Percentiles rank a stretch among this genome's conserved stretches.
These are phyloP conservation scores for Pagrus major DNA, from an alignment of 2,113 vertebrate species.

Conservation along the genomic window DNA sequence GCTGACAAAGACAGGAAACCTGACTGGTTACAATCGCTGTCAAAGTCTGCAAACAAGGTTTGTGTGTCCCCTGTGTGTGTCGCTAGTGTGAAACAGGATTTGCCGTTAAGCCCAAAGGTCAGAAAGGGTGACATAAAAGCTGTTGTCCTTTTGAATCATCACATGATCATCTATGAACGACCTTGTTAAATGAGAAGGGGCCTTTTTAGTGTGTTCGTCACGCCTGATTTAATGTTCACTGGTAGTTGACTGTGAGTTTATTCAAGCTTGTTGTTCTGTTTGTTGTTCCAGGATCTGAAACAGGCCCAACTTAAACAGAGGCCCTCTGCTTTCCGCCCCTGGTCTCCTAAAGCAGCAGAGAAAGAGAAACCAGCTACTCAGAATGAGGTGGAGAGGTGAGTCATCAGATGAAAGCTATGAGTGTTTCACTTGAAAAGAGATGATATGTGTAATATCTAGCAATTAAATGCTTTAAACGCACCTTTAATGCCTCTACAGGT, in stretches of 20 bases:
- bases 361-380: slow-evolving; percentile 71
- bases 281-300: slow-evolving; percentile 79
- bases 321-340: slow-evolving; percentile 85
- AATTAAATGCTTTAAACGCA: slow-evolving; percentile 2
- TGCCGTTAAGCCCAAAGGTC: slow-evolving; percentile 35
- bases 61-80: slow-evolving; percentile 33
- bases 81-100: slow-evolving; percentile 41
- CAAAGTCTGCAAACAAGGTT: slow-evolving; percentile 84
- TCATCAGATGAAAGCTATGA: not conserved
- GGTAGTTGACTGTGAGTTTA: slow-evolving; percentile 31
- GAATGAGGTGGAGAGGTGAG: slow-evolving; percentile 76
- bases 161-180: slow-evolving; percentile 23
- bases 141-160: slow-evolving; percentile 18
- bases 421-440: slow-evolving; percentile 1
- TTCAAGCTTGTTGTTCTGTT: slow-evolving; percentile 40
- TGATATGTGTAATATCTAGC: not conserved
- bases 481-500: slow-evolving; percentile 63
- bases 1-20: slow-evolving; percentile 80
- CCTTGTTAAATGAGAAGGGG: slow-evolving; percentile 20
- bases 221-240: slow-evolving; percentile 29
- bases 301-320: slow-evolving; percentile 83
- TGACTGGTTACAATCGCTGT: slow-evolving; percentile 81
- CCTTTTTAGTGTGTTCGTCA: slow-evolving; percentile 23
- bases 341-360: slow-evolving; percentile 81
- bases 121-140: slow-evolving; percentile 20